Conservation (phyloP, 2,797 vertebrate genomes). For the Aselliscus stoliczkanus region DNA sequence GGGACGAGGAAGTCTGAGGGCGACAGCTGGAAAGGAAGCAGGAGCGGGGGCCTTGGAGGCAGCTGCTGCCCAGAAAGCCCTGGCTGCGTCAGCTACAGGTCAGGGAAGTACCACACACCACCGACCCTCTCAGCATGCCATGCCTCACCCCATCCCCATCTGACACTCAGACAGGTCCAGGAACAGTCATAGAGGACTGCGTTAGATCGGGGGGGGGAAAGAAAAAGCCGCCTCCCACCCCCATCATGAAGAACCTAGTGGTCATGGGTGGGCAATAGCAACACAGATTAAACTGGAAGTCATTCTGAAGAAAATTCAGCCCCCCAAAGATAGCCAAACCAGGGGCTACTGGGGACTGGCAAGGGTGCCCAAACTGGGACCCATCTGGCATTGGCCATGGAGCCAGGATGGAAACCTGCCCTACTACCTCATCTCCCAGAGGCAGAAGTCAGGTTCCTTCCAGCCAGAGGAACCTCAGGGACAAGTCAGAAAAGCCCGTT, state of each 20-base stretch:
- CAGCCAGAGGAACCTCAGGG: neutral
- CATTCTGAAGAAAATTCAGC: conserved; percentile 20
- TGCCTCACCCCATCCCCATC: neutral
- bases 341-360: neutral
- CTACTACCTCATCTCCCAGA: neutral
- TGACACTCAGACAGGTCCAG: neutral
- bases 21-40: neutral
- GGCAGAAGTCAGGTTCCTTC: neutral
- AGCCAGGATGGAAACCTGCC: neutral
- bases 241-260: neutral
- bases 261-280: neutral
- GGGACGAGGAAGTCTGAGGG: neutral
- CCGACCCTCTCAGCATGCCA: neutral
- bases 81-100: neutral
- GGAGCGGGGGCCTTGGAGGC: neutral
- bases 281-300: conserved; percentile 14
- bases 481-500: conserved; percentile 28
- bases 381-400: neutral
- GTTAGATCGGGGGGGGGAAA: neutral
- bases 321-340: neutral
- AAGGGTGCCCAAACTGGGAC: neutral
- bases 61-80: conserved; percentile 9
- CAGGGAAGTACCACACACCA: neutral
- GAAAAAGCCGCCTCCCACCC: neutral
- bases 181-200: neutral